Evolutionary conservation across 1,140 invertebrate species (phyloP), one percentile per base, ranked within the genome.

Genomic region (Cotesia vestalis): DNA sequence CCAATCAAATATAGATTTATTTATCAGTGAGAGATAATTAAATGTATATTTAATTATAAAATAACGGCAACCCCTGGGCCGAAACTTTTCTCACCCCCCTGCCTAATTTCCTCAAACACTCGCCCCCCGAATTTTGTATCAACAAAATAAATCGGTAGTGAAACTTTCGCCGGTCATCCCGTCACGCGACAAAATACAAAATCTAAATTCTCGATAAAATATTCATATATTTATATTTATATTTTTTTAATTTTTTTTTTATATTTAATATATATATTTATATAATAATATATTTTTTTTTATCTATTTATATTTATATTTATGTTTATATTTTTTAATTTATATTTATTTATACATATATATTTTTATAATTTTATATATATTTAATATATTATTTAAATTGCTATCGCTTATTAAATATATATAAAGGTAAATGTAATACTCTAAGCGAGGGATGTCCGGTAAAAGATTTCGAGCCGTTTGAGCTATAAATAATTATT

Each of bases 401-500:
- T 82, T 81, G 74, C 79, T 83, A 80, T 82, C 77, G 77, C 78
- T 81, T 46, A 46, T 46, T 46, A 46, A 46, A 46, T 46, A 46
- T 46, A 82, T 83, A 81, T 81, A 84, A 82, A 83, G 79, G 75
- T 82, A 83, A 72, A 81, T 79, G 79, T 84, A 82, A 82, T 84
- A 84, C 79, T 83, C 81, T 81, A 82, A 79, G 75, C 79, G 79
- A 82, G 78, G 76, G 81, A 83, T 79, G 81, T 77, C 82, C 79
- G 81, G 77, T 81, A 79, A 78, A 80, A 80, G 76, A 78, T 78
- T 75, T 66, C 71, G 72, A 72, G 75, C 75, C 76, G 64, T 77
- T 72, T 72, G 74, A 75, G 74, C 74, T 72, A 66, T 69, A 17
- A 34, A 59, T 69, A 60, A 8, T 68, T 51, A 20, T 66, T 59